Evolutionary conservation across 2,888 invertebrate species (phyloP), one percentile per base, ranked within the genome.

Genomic region (Andrena chrysosceles): DNA sequence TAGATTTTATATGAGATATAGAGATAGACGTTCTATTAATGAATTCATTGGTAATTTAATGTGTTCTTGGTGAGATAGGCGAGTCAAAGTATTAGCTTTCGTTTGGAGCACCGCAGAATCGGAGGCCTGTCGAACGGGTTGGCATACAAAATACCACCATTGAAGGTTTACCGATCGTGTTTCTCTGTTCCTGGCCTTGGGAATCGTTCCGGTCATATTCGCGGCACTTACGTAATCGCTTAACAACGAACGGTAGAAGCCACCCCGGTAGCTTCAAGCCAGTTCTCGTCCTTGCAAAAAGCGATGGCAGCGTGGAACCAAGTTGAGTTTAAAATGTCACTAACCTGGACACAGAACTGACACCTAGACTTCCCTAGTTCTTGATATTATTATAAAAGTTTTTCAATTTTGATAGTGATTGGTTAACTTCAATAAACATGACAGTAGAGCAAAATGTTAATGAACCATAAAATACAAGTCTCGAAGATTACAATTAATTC

Each of bases 161-260:
- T 79, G 87, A 84, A 84, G 85, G 84, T 85, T 90, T 85, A 88
- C 87, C 88, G 89, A 86, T 84, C 87, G 87, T 89, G 87, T 89
- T 89, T 90, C 88, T 90, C 86, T 77, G 66, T 73, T 63, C 56
- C 68, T 85, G 91, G 85, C 90, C 92, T 92, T 92, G 91, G 89
- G 85, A 89, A 76, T 78, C 80, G 89, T 89, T 88, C 85, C 84
- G 85, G 81, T 81, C 66, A 81, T 85, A 84, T 89, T 87, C 87
- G 75, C 84, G 60, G 48, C 56, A 56, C 72, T 89, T 88, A 83
- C 78, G 86, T 81, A 88, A 88, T 85, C 81, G 66, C 54, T 64
- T 68, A 83, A 86, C 69, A 71, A 77, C 73, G 72, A 85, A 79
- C 63, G 59, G 20, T 35, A 56, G 54, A 20, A 77, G 29, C 69